These are phyloP conservation scores for Cylas formicarius DNA, from an alignment of 1,140 invertebrate species.

Conservation along the genomic window DNA sequence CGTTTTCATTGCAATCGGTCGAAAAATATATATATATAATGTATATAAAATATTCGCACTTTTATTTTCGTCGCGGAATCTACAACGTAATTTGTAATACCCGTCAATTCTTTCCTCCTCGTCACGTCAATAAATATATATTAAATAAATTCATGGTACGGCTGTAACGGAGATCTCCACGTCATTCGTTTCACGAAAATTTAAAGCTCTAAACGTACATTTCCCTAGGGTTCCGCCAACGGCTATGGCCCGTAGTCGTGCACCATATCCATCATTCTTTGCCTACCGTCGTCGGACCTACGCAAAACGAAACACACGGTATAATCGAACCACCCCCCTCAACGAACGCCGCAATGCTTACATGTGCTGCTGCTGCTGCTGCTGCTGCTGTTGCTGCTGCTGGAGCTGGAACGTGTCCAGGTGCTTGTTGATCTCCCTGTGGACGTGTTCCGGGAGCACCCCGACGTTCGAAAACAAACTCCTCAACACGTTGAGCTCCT, in stretches of 20 bases:
- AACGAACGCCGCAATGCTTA: slow-evolving; percentile 29
- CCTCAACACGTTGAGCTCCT: slow-evolving; percentile 83
- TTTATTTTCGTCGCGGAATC: slow-evolving; percentile 21
- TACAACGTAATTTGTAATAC: slow-evolving; percentile 21
- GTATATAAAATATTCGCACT: slow-evolving; percentile 26
- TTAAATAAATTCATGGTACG: not conserved
- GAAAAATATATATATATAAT: slow-evolving; percentile 10
- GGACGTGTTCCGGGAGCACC: slow-evolving; percentile 61
- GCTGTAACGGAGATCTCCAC: not conserved
- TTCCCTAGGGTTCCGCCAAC: not conserved
- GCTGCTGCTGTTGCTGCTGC: slow-evolving; percentile 52
- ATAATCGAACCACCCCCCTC: not conserved
- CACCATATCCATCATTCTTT: slow-evolving; percentile 40
- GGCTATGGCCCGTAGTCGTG: slow-evolving; percentile 41
- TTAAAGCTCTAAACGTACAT: slow-evolving; percentile 17
- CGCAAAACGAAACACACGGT: slow-evolving; percentile 15
- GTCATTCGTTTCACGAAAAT: slow-evolving; percentile 11
- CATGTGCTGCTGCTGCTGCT: slow-evolving; percentile 45
- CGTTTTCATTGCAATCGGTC: slow-evolving; percentile 27
- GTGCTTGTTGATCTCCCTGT: slow-evolving; percentile 64
- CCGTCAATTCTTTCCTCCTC: too few relatives aligned
- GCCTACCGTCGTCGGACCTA: slow-evolving; percentile 38
- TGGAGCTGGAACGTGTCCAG: slow-evolving; percentile 60
- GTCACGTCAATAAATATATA: not conserved
- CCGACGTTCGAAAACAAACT: slow-evolving; percentile 70